These are phyloP conservation scores for Panopea generosa DNA, from an alignment of 2,888 invertebrate species.

Conservation along the genomic window DNA sequence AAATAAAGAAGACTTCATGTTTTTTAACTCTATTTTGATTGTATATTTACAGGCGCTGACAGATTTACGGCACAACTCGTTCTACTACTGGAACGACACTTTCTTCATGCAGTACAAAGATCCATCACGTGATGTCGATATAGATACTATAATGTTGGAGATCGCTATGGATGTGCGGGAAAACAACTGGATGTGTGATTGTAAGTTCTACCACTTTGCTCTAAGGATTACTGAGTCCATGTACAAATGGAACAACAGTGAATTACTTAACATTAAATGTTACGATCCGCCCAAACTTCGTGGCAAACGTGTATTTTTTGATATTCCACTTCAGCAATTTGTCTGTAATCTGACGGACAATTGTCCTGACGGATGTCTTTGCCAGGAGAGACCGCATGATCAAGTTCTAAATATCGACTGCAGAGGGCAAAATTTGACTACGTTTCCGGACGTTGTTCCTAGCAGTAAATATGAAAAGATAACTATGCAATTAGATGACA, in stretches of 20 bases:
- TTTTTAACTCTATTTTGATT: no score
- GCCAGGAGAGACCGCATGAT: slow-evolving; percentile 55
- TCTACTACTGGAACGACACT: slow-evolving; percentile 27
- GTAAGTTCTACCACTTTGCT: slow-evolving; percentile 48
- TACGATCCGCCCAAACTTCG: slow-evolving; percentile 49
- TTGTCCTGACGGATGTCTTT: slow-evolving; percentile 56
- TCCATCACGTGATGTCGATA: slow-evolving; percentile 15
- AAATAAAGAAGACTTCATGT: no score
- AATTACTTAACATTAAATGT: slow-evolving; percentile 44
- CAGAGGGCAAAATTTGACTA: slow-evolving; percentile 17
- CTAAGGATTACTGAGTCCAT: slow-evolving; percentile 44
- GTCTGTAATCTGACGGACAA: slow-evolving; percentile 54
- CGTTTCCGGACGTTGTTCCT: slow-evolving; percentile 42
- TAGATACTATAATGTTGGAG: slow-evolving; percentile 40
- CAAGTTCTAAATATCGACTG: slow-evolving; percentile 54
- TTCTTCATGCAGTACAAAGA: slow-evolving; percentile 30
- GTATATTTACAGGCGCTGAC: slow-evolving; percentile 18
- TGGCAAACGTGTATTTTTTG: slow-evolving; percentile 41
- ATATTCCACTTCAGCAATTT: slow-evolving; percentile 41
- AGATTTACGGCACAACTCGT: slow-evolving; percentile 28
- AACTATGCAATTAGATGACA: slow-evolving; percentile 47
- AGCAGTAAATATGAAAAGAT: slow-evolving; percentile 27
- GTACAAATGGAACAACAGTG: slow-evolving; percentile 36
- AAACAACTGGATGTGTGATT: slow-evolving; percentile 62
- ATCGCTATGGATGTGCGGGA: slow-evolving; percentile 47